These are phyloP conservation scores for Nemopilema nomurai DNA, from an alignment of 30 jellyfish, hydroid and myxozoan species.

Conservation along the genomic window DNA sequence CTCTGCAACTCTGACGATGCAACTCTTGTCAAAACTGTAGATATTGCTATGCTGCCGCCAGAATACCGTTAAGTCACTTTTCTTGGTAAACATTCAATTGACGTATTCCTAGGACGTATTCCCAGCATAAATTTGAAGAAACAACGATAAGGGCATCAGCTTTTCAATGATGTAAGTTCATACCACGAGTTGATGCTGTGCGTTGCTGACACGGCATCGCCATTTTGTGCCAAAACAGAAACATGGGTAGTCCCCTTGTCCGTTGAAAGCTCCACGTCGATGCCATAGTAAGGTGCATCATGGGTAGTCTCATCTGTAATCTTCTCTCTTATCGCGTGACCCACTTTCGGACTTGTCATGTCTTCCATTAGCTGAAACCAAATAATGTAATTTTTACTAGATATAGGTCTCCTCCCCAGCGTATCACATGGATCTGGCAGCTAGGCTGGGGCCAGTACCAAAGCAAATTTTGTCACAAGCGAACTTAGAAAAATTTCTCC, in stretches of 20 bases:
- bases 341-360: conserved; percentile 93
- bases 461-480: too few relatives aligned
- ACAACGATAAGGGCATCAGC: too few relatives aligned
- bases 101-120: too few relatives aligned
- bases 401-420: background rate
- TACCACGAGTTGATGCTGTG: conserved; percentile 93
- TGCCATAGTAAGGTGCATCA: conserved; percentile 85
- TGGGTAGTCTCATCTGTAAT: conserved; percentile 92
- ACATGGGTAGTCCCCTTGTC: conserved; percentile 99
- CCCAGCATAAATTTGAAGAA: too few relatives aligned
- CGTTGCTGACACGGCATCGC: conserved; percentile 97
- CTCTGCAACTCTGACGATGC: too few relatives aligned
- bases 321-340: conserved; percentile 70
- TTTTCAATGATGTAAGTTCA: background rate
- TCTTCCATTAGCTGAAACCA: conserved; percentile 82
- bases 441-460: too few relatives aligned
- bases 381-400: background rate
- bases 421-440: too few relatives aligned
- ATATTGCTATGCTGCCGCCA: too few relatives aligned
- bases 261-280: conserved; percentile 65
- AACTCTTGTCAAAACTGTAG: too few relatives aligned
- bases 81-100: too few relatives aligned
- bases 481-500: too few relatives aligned
- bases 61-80: too few relatives aligned
- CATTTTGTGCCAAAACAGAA: conserved; percentile 94